Conservation (phyloP, 2,797 vertebrate species). For the Australoheros facetus region DNA sequence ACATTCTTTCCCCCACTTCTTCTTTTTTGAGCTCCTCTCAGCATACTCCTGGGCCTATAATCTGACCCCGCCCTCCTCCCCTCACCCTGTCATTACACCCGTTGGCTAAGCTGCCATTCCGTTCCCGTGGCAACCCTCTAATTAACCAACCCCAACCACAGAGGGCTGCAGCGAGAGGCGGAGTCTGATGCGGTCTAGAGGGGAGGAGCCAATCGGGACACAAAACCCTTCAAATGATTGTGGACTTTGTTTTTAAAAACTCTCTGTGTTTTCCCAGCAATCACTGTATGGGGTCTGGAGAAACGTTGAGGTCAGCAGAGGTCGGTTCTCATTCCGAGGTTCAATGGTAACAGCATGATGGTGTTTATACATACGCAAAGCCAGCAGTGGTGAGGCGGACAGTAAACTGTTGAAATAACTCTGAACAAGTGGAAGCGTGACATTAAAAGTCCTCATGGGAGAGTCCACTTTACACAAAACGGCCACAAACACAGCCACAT, state of each 20-base stretch:
- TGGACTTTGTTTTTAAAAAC: constrained; percentile 68
- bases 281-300: constrained; percentile 49
- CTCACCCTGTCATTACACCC: constrained; percentile 84
- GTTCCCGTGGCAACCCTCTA: constrained; percentile 83
- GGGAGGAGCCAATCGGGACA: constrained; percentile 52
- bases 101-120: constrained; percentile 78
- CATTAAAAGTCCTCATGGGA: constrained; percentile 9
- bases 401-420: constrained; percentile 56
- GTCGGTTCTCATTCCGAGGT: constrained; percentile 53
- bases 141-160: constrained; percentile 78
- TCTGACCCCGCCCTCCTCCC: constrained; percentile 80
- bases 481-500: constrained; percentile 26
- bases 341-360: constrained; percentile 47
- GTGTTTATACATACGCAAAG: constrained; percentile 50
- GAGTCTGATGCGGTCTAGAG: constrained; percentile 63
- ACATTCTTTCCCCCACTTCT: constrained; percentile 38
- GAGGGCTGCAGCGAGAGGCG: constrained; percentile 56
- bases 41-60: constrained; percentile 77
- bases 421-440: constrained; percentile 51
- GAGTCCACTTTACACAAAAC: constrained; percentile 13
- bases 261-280: constrained; percentile 62
- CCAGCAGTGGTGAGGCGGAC: constrained; percentile 39
- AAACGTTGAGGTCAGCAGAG: constrained; percentile 58
- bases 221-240: constrained; percentile 64
- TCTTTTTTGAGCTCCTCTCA: constrained; percentile 71